phyloP scores from a whole-genome alignment of 2,888 invertebrate species.

The Operophtera brumata region DNA sequence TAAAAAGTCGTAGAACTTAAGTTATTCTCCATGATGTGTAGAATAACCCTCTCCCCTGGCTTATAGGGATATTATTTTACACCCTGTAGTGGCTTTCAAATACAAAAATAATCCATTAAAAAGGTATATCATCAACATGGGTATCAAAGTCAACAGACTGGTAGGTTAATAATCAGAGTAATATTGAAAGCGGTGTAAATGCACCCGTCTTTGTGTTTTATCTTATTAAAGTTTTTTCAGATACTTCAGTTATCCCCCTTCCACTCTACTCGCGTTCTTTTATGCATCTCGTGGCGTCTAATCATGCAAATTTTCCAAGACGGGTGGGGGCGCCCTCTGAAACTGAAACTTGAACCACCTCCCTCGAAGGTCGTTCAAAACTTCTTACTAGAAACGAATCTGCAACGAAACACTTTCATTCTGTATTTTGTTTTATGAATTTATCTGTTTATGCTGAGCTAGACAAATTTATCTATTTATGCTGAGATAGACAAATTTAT shows the following conservation, averaged over 20 bases:
- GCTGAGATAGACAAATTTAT: conserved; percentile 22
- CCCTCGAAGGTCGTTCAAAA: conserved; percentile 76
- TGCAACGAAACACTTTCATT: conserved; percentile 73
- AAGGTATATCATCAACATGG: too few species aligned
- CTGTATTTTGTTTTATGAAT: conserved; percentile 41
- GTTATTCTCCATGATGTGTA: too few species aligned
- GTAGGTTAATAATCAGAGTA: too few species aligned
- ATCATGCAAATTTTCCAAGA: conserved; percentile 75
- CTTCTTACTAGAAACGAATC: conserved; percentile 73
- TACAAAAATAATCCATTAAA: too few species aligned
- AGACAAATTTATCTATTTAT: conserved; percentile 27
- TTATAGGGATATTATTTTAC: too few species aligned
- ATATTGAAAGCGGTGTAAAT: conserved; percentile 5
- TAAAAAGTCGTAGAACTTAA: too few species aligned
- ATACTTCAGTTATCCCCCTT: conserved; percentile 36
- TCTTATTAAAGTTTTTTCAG: conserved; percentile 26
- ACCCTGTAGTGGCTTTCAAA: too few species aligned
- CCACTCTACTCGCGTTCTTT: conserved; percentile 43
- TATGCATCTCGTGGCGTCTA: conserved; percentile 64
- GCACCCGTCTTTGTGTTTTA: conserved; percentile 20
- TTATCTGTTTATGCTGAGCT: conserved; percentile 28
- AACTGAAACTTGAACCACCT: conserved; percentile 70
- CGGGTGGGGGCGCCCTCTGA: conserved; percentile 61
- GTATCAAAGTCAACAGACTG: too few species aligned
- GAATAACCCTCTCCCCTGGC: too few species aligned